These are phyloP conservation scores for Watsonalla binaria DNA, from an alignment of 2,888 invertebrate genomes.

Conservation along the genomic window DNA sequence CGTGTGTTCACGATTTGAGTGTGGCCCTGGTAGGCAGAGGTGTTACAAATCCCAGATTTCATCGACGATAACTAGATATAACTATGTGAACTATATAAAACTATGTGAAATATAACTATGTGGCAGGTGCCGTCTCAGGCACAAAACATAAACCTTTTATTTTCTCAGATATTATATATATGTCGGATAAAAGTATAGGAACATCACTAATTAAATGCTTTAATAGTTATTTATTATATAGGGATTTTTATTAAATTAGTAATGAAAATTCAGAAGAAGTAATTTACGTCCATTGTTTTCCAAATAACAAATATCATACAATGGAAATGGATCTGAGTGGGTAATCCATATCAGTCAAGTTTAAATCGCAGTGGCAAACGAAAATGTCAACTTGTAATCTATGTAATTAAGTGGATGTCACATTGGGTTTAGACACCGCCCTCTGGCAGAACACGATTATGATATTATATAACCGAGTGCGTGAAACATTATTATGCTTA, in stretches of 20 bases:
- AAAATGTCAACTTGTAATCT: conserved; percentile 77
- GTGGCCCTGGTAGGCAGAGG: no score
- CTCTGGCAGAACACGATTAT: conserved; percentile 28
- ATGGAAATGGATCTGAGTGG: conserved; percentile 35
- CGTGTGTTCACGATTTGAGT: no score
- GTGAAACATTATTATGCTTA: conserved; percentile 16
- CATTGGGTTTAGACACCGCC: conserved; percentile 40
- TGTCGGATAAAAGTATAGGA: no score
- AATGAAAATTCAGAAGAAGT: neutral
- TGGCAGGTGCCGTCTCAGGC: no score
- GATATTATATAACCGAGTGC: conserved; percentile 11
- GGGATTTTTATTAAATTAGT: neutral
- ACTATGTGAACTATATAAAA: no score
- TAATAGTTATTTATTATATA: no score
- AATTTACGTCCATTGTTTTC: neutral
- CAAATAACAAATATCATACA: conserved; percentile 14
- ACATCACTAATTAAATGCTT: no score
- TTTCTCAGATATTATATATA: no score
- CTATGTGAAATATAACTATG: no score
- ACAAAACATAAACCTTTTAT: no score
- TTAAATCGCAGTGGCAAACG: conserved; percentile 59
- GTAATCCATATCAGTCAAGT: conserved; percentile 69
- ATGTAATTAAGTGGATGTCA: conserved; percentile 76
- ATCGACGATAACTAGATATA: no score
- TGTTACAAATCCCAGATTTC: no score